Base-by-base conservation (phyloP, 2,797 vertebrate genomes). In the Melanotaenia boesemani region DNA sequence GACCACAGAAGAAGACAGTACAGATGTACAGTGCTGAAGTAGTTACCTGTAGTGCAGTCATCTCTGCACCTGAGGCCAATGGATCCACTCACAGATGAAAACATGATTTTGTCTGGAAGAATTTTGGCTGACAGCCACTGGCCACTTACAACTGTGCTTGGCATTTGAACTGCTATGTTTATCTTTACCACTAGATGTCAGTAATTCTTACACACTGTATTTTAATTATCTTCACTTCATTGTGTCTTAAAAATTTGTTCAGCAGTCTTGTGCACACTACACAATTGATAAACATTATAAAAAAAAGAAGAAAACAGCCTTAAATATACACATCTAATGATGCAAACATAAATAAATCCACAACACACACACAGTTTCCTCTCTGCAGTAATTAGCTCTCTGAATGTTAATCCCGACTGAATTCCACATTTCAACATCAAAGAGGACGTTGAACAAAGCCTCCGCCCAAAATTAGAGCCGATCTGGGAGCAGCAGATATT, bases 391-490 rank as follows among this genome's bases (percentile, higher is more conserved):
- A 90, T 88, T 79, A 91, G 81, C 82, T 80, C 67, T 65, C 59
- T 26, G 57, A 75, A 76, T 65, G 79, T 73, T 90, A 89, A 88
- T 90, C 88, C 88, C 84, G 20, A 64, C 72, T 84, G 89, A 86
- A 87, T 88, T 86, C 78, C 63, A 63, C 64, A 63, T 84, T 81
- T 86, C 70, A 69, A 86, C 88, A 88, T 91, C 90, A 91, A 90
- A 91, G 90, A 50, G 34, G 54, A 55, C 57, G 70, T 84, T 88
- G 73, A 88, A 80, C 82, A 83, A 82, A 86, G 82, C 77, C 81
- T 46, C 70, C 15, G 79, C 80, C 86, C 81, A 63, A 84, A 89
- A 88, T 85, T 58, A 72, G 67, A 87, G 80, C 65, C 9, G 73
- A 75, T 72, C 75, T 64, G 79, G 80, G 79, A 79, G 72, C 72